phyloP scores from a whole-genome alignment of 64 coral and sea anemone species.

The Montipora foliosa region DNA sequence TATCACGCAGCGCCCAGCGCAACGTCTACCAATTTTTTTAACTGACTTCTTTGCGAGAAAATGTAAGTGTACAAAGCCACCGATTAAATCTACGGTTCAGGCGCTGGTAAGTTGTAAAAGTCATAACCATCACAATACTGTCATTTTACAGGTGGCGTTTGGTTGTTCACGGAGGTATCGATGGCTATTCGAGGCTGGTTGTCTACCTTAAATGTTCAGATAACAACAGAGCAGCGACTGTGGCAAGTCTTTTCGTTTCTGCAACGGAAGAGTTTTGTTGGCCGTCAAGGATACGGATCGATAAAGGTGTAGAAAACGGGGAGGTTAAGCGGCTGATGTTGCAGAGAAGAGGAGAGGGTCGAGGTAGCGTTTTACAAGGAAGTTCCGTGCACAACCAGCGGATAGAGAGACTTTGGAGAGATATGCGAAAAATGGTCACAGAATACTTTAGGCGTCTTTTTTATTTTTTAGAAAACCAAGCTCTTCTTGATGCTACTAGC shows the following conservation, averaged over 20 bases:
- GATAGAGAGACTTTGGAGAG: constrained; percentile 46
- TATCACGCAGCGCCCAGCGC: too few relatives aligned
- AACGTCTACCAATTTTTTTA: too few relatives aligned
- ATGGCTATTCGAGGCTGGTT: constrained; percentile 34
- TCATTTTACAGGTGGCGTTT: constrained; percentile 26
- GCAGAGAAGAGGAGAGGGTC: constrained; percentile 34
- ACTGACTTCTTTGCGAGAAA: too few relatives aligned
- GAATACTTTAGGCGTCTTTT: constrained; percentile 32
- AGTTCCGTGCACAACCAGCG: constrained; percentile 24
- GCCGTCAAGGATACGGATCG: constrained; percentile 33
- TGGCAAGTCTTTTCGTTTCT: constrained; percentile 7
- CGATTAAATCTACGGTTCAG: too few relatives aligned
- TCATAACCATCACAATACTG: too few relatives aligned
- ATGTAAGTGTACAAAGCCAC: too few relatives aligned
- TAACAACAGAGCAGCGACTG: constrained; percentile 41
- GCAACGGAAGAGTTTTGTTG: constrained; percentile 52
- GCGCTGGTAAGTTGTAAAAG: too few relatives aligned
- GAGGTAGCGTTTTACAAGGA: constrained; percentile 46
- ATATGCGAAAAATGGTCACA: constrained; percentile 33
- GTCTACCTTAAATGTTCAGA: constrained; percentile 13
- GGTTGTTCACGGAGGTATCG: constrained; percentile 48
- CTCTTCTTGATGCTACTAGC: constrained; percentile 4
- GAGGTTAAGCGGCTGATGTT: constrained; percentile 11
- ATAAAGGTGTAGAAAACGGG: constrained; percentile 38
- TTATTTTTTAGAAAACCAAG: constrained; percentile 31